Conservation (phyloP, 2,888 invertebrate genomes). For the Lithophane leautieri region DNA sequence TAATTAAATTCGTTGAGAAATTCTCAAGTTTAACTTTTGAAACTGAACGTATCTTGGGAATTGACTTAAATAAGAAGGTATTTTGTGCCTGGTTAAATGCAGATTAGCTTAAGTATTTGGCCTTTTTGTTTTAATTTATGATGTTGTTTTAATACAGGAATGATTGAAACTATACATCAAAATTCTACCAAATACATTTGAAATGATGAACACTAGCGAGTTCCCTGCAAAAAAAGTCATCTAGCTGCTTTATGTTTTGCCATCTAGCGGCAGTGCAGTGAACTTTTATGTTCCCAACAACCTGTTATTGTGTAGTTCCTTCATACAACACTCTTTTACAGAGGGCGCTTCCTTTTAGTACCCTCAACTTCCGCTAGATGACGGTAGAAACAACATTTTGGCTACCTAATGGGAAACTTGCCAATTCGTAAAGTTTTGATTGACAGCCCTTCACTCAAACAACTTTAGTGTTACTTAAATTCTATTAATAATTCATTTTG, state of each 20-base stretch:
- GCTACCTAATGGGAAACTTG: too few relatives aligned
- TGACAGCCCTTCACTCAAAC: background rate
- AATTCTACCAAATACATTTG: background rate
- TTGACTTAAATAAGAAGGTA: slow-evolving; percentile 56
- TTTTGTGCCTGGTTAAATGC: slow-evolving; percentile 31
- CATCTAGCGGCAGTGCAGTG: slow-evolving; percentile 44
- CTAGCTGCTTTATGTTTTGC: background rate
- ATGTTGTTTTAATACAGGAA: background rate
- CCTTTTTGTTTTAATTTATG: background rate
- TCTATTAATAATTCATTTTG: slow-evolving; percentile 21
- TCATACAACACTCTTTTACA: background rate
- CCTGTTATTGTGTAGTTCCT: background rate
- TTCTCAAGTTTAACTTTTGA: slow-evolving; percentile 72
- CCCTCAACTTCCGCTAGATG: slow-evolving; percentile 22
- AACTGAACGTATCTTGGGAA: slow-evolving; percentile 58
- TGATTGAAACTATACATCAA: background rate
- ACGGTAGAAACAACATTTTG: slow-evolving; percentile 2
- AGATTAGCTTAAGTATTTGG: background rate
- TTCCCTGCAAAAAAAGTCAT: background rate
- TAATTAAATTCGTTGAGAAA: slow-evolving; percentile 80
- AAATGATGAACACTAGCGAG: background rate
- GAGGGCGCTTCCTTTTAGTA: slow-evolving; percentile 35
- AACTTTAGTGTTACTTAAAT: background rate
- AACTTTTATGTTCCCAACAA: background rate
- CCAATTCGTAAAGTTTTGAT: background rate